Conservation (phyloP, 2,888 invertebrate genomes). For the Apodemia zela region DNA sequence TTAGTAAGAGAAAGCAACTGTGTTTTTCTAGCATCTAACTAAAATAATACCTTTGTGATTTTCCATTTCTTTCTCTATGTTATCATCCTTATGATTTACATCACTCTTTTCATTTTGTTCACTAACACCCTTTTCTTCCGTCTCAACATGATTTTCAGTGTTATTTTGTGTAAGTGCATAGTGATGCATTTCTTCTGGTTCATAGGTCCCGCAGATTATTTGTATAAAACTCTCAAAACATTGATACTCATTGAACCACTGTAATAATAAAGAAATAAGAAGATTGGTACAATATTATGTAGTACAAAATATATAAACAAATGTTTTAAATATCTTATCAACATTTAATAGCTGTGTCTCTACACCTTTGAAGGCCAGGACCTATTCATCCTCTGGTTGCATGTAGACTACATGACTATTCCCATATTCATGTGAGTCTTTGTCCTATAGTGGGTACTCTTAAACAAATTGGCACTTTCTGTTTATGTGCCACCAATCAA, state of each 20-base stretch:
- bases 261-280: slow-evolving; percentile 29
- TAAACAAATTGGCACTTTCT: no score
- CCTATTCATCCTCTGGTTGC: no score
- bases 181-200: slow-evolving; percentile 42
- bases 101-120: slow-evolving; percentile 45
- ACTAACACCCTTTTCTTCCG: slow-evolving; percentile 43
- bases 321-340: no score
- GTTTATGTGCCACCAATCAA: no score
- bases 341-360: no score
- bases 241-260: slow-evolving; percentile 95
- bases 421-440: no score
- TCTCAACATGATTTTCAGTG: slow-evolving; percentile 26
- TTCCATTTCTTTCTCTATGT: slow-evolving; percentile 2
- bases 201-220: slow-evolving; percentile 75
- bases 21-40: background rate
- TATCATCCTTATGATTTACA: slow-evolving; percentile 35
- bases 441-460: no score
- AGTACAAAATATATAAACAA: no score
- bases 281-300: no score
- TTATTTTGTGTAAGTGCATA: slow-evolving; percentile 14
- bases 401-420: no score
- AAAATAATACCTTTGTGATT: slow-evolving; percentile 4
- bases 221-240: slow-evolving; percentile 89
- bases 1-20: no score
- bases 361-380: no score